Evolutionary conservation across 2,113 vertebrate genomes (phyloP), one percentile per base, ranked within the genome.

Genomic region (Peromyscus maniculatus): DNA sequence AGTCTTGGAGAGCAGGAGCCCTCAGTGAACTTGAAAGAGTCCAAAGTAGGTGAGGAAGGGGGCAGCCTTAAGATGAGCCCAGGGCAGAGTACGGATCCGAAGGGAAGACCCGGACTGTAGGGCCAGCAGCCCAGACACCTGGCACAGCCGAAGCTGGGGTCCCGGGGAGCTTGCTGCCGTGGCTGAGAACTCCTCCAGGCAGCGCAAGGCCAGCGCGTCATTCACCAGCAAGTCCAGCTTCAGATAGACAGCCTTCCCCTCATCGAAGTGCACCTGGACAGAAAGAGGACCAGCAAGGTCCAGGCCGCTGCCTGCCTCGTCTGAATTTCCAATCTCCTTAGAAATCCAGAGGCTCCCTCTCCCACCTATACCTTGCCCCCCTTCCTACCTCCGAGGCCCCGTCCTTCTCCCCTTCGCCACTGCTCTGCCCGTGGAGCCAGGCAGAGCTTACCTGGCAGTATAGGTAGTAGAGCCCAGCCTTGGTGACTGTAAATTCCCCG

Each of bases 1-100:
- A 21, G 36, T 82, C 24, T 16, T 10, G 7, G 89, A 74, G n/a
- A 55, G 57, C 19, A 8, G 87, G 90, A n/a, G 21, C 72, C 87
- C 88, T 99, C 99, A 99, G 98, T 99, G 99, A 96, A 99, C 98
- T 97, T 99, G 99, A 79, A 99, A 99, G 97, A 99, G 99, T 95
- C 99, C 99, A 77, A 99, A 99, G 98, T 99, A 99, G 96, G 98
- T 98, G 66, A 99, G 99, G 94, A 99, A 99, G 82, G 98, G 99
- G 71, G 98, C 98, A 1, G 97, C 97, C 97, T 99, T 99, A 82
- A 99, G 99, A 13, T 98, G 98, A 98, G 99, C 99, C n/a, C 98
- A 97, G 0, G 98, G 97, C 72, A 99, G 99, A 0, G 99, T 99
- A 64, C 98, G 96, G 93, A 99, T 98, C 89, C 99, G 98, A 16